Conservation (phyloP, 2,888 invertebrate species). For the Platycheirus rosarum region DNA sequence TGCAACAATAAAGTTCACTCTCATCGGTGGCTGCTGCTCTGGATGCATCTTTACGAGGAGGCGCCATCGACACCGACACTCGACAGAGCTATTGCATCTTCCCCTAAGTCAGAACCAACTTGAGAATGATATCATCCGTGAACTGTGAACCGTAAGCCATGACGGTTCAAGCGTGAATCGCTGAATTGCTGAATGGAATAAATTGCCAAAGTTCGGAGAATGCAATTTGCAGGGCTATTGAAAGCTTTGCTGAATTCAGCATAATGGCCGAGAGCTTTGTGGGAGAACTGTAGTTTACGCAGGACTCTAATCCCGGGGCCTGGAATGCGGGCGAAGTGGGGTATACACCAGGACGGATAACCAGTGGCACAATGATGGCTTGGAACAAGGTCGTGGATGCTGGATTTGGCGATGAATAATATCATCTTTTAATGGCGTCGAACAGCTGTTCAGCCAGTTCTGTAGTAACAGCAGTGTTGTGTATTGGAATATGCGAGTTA, state of each 20-base stretch:
- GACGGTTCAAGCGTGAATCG: conserved; percentile 16
- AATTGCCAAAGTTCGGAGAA: neutral
- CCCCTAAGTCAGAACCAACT: conserved; percentile 23
- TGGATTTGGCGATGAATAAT: conserved; percentile 53
- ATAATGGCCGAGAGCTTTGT: conserved; percentile 19
- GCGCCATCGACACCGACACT: neutral
- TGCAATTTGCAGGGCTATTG: conserved; percentile 29
- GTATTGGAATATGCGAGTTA: conserved; percentile 21
- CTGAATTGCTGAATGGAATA: conserved; percentile 62
- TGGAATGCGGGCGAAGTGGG: conserved; percentile 62
- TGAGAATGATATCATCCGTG: conserved; percentile 50
- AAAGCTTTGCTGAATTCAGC: conserved; percentile 53
- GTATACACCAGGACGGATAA: conserved; percentile 30
- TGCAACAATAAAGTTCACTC: conserved; percentile 57
- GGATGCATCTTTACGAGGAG: conserved; percentile 27
- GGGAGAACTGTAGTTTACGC: conserved; percentile 35
- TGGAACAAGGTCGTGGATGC: conserved; percentile 63
- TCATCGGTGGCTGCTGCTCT: conserved; percentile 23
- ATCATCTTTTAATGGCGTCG: conserved; percentile 60
- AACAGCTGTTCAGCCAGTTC: conserved; percentile 62
- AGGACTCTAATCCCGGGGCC: conserved; percentile 61
- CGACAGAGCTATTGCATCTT: neutral
- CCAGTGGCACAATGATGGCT: conserved; percentile 37
- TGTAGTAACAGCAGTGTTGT: conserved; percentile 31
- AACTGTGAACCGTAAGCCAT: neutral